These are phyloP conservation scores for Chymomyza caudatula DNA, from an alignment of 2,888 invertebrate species.

Conservation along the genomic window DNA sequence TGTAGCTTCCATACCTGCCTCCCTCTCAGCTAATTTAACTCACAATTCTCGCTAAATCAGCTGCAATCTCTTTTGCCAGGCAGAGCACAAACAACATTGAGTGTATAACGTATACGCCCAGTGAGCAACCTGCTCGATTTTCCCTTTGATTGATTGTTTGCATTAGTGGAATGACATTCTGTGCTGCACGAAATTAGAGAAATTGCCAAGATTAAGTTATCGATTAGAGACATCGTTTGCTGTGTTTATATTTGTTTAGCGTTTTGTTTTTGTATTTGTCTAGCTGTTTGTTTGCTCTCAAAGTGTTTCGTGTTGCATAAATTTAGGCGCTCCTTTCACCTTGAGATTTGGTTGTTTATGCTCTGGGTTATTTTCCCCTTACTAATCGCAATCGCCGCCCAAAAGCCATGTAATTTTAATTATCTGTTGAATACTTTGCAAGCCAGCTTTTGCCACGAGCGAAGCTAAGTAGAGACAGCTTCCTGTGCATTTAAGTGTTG, in stretches of 20 bases:
- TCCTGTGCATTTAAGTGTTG: neutral
- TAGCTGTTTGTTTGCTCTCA: neutral
- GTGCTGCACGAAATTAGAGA: slow-evolving; percentile 27
- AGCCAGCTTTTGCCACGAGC: neutral
- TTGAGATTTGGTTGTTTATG: slow-evolving; percentile 33
- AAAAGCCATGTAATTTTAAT: slow-evolving; percentile 45
- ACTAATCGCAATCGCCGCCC: slow-evolving; percentile 11
- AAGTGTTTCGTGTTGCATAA: neutral
- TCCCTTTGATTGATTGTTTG: slow-evolving; percentile 57
- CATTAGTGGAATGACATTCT: slow-evolving; percentile 32
- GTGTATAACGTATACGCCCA: neutral
- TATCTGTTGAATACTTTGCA: slow-evolving; percentile 36
- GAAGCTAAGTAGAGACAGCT: neutral
- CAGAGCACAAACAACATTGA: neutral
- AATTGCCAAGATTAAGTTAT: slow-evolving; percentile 35
- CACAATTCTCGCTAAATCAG: neutral
- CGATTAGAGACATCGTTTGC: slow-evolving; percentile 32
- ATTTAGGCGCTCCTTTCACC: neutral
- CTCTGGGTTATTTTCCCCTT: slow-evolving; percentile 37
- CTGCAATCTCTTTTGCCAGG: neutral
- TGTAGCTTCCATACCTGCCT: neutral
- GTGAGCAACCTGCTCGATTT: slow-evolving; percentile 7
- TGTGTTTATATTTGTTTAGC: neutral
- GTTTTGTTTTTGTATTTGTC: slow-evolving; percentile 7
- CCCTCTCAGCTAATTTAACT: neutral